Percentiles rank a stretch among this genome's conserved stretches.
Conservation (phyloP, 2,113 vertebrate genomes). For the Varanus komodoensis region DNA sequence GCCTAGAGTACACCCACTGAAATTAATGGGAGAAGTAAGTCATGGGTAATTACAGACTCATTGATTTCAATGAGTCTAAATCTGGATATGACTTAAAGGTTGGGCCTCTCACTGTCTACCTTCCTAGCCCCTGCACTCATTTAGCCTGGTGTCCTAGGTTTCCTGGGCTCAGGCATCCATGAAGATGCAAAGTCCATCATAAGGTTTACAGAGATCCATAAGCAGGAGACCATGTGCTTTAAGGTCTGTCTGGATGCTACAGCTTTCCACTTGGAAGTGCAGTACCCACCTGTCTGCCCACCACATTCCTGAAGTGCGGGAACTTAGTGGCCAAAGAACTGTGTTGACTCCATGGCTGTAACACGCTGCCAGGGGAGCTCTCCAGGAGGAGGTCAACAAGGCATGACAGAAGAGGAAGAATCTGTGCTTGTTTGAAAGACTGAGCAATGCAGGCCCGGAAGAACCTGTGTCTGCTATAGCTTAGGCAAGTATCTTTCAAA, state of each 20-base stretch:
- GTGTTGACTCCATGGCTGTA: not conserved
- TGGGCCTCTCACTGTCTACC: no score
- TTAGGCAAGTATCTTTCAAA: not conserved
- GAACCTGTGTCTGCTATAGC: no score
- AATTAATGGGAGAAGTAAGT: no score
- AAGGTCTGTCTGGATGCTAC: not conserved
- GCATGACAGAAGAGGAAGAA: not conserved
- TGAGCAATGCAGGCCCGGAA: no score
- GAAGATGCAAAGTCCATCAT: not conserved
- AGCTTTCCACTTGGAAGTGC: not conserved
- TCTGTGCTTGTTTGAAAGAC: not conserved
- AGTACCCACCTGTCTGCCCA: not conserved
- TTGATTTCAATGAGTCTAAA: no score
- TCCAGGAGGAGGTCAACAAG: not conserved
- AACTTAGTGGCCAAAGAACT: not conserved
- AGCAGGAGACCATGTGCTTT: not conserved
- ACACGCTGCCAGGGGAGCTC: not conserved
- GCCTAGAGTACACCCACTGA: no score
- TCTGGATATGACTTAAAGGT: no score
- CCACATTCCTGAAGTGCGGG: not conserved
- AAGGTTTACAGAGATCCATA: not conserved
- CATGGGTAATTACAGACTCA: no score
- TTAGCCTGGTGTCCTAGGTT: not conserved
- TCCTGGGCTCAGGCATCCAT: not conserved
- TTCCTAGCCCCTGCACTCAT: no score